phyloP scores from a whole-genome alignment of 64 coral and sea anemone genomes.

The Montipora capricornis region DNA sequence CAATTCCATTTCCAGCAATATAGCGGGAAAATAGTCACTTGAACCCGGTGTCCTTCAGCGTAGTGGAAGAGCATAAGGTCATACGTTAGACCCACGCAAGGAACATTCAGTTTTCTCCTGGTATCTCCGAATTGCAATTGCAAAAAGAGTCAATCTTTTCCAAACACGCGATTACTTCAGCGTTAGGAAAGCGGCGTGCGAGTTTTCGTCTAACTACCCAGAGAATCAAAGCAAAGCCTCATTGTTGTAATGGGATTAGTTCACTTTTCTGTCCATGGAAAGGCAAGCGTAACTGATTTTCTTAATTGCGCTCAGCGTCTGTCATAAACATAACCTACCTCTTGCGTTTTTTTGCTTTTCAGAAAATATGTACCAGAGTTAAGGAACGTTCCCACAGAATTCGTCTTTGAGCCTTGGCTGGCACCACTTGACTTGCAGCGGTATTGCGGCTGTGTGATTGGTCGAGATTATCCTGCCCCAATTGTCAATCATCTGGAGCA shows the following conservation, averaged over 20 bases:
- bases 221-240: not conserved
- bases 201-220: not conserved
- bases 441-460: slow-evolving; percentile 39
- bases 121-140: no score
- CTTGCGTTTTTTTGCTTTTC: not conserved
- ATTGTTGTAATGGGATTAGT: not conserved
- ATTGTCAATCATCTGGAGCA: slow-evolving; percentile 30
- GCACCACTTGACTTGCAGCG: slow-evolving; percentile 14
- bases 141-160: no score
- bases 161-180: no score
- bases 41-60: no score
- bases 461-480: slow-evolving; percentile 48
- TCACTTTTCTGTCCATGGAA: not conserved
- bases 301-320: not conserved
- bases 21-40: no score
- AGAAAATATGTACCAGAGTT: slow-evolving; percentile 33
- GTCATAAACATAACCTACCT: no score
- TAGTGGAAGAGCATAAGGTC: no score
- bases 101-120: no score
- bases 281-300: no score
- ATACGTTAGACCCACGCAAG: no score
- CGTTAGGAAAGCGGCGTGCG: no score
- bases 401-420: slow-evolving; percentile 44
- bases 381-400: slow-evolving; percentile 34
- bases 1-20: no score